Percentiles rank a stretch among this genome's conserved stretches.
phyloP scores from a whole-genome alignment of 2,888 invertebrate species.

The Sphaerophoria rueppellii region DNA sequence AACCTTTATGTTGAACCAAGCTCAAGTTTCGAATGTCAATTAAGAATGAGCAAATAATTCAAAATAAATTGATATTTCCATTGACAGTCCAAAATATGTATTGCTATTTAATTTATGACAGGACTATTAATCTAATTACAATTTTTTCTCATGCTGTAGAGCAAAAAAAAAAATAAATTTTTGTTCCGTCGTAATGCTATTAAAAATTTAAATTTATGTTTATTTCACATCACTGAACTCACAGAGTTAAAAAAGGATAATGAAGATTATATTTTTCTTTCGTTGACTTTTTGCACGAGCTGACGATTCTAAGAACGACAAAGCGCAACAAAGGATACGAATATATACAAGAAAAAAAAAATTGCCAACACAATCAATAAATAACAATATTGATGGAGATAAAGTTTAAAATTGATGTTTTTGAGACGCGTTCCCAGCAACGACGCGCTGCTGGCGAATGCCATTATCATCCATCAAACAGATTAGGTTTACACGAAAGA shows the following conservation, averaged over 20 bases:
- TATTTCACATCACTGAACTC: constrained; percentile 12
- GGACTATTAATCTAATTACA: constrained; percentile 14
- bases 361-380: neutral
- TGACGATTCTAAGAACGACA: neutral
- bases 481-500: constrained; percentile 14
- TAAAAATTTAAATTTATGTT: constrained; percentile 21
- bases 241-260: neutral
- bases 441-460: neutral
- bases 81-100: no score
- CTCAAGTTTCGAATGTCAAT: no score
- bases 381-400: constrained; percentile 32
- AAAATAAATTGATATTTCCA: no score
- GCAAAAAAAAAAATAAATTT: neutral
- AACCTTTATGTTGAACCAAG: no score
- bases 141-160: no score
- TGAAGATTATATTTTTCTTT: neutral
- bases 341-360: neutral
- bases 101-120: no score
- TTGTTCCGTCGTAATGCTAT: neutral
- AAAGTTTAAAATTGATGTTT: constrained; percentile 32
- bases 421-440: neutral
- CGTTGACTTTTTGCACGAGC: neutral
- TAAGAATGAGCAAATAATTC: no score
- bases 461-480: constrained; percentile 21
- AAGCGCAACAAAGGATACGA: neutral